phyloP scores from a whole-genome alignment of 2,888 invertebrate genomes.

The Ophion slaviceki region DNA sequence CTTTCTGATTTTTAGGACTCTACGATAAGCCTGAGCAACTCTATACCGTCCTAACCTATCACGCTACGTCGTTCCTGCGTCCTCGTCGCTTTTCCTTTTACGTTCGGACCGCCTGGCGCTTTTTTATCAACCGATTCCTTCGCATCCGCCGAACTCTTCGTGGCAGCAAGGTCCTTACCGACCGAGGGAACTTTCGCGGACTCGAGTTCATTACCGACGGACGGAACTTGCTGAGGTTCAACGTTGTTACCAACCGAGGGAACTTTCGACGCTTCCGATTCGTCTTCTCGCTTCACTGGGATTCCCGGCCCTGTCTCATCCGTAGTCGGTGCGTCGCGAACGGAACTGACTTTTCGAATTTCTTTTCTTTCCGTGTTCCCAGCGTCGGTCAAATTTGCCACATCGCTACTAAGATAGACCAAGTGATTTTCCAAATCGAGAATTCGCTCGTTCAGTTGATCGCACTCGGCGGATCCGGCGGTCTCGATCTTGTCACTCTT shows the following conservation, averaged over 20 bases:
- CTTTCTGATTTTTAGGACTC: too few species aligned
- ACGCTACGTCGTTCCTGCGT: constrained; percentile 45
- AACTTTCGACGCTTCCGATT: background rate
- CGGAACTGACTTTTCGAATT: constrained; percentile 2
- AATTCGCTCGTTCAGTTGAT: constrained; percentile 81
- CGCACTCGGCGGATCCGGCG: constrained; percentile 81
- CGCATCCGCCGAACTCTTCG: background rate
- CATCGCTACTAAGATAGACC: constrained; percentile 43
- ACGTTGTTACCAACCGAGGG: background rate
- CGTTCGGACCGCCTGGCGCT: background rate
- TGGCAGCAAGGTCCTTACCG: background rate
- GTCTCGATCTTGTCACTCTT: constrained; percentile 65
- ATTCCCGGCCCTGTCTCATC: background rate
- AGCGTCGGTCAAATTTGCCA: constrained; percentile 58
- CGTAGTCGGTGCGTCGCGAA: background rate
- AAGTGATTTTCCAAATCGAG: constrained; percentile 69
- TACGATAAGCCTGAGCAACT: background rate
- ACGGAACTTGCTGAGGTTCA: background rate
- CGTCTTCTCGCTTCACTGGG: background rate
- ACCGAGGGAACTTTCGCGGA: background rate
- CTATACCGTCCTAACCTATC: constrained; percentile 36
- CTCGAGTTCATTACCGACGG: background rate
- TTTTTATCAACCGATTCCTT: constrained; percentile 2
- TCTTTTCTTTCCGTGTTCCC: background rate
- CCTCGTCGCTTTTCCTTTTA: constrained; percentile 8